phyloP scores from a whole-genome alignment of 2,113 vertebrate genomes.

The Fulmarus glacialis region DNA sequence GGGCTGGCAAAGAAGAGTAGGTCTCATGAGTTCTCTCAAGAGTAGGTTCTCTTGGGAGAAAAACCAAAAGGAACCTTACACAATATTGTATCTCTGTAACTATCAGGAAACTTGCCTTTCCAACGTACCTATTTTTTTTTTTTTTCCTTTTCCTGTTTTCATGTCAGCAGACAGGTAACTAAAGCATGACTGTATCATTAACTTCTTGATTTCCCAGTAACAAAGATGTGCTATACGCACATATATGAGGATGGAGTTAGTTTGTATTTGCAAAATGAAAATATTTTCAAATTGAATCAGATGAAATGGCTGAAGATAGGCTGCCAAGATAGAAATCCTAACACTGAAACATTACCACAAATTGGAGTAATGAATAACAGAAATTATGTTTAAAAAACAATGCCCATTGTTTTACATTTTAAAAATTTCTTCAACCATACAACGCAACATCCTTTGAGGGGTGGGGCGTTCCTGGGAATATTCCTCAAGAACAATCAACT shows the following conservation, averaged over 20 bases:
- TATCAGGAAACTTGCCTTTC: neutral
- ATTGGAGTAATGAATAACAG: neutral
- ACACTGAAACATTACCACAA: neutral
- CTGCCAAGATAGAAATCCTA: neutral
- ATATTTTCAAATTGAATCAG: neutral
- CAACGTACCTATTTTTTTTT: no score
- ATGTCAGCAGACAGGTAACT: neutral
- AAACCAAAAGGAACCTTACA: neutral
- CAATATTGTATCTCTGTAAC: neutral
- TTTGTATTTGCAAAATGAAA: neutral
- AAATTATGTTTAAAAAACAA: no score
- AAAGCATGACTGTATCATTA: neutral
- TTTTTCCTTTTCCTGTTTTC: neutral
- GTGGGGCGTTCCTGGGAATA: neutral
- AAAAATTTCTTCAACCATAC: neutral
- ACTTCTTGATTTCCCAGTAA: neutral
- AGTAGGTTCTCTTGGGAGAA: no score
- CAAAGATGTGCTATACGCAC: neutral
- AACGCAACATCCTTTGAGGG: neutral
- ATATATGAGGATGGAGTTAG: fast-evolving
- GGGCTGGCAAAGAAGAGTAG: neutral
- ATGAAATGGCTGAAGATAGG: neutral
- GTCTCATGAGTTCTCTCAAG: neutral
- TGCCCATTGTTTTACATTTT: neutral
- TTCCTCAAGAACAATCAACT: neutral